These are phyloP conservation scores for Micrasema longulum DNA, from an alignment of 1,140 invertebrate genomes.

Conservation along the genomic window DNA sequence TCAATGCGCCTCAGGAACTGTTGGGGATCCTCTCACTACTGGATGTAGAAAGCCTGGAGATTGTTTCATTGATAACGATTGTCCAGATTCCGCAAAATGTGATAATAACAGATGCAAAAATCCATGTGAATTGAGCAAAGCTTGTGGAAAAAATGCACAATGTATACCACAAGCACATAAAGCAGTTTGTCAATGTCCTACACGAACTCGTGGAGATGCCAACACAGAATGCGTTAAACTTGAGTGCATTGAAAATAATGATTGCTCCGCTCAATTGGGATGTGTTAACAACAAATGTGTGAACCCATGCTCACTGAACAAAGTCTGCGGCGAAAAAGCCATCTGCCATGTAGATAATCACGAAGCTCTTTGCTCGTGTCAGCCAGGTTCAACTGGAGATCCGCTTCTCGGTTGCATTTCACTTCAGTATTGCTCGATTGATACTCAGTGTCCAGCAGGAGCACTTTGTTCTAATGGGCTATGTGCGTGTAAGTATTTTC, in stretches of 20 bases:
- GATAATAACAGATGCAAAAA: slow-evolving; percentile 82
- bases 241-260: slow-evolving; percentile 83
- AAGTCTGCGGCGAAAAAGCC: slow-evolving; percentile 85
- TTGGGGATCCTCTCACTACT: slow-evolving; percentile 76
- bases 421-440: slow-evolving; percentile 81
- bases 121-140: slow-evolving; percentile 76
- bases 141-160: slow-evolving; percentile 82
- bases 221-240: slow-evolving; percentile 76
- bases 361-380: slow-evolving; percentile 83
- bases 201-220: slow-evolving; percentile 81
- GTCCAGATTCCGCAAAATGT: slow-evolving; percentile 82
- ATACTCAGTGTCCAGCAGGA: slow-evolving; percentile 82
- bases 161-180: slow-evolving; percentile 77
- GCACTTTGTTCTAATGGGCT: slow-evolving; percentile 85
- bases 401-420: slow-evolving; percentile 84
- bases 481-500: slow-evolving; percentile 73
- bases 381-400: slow-evolving; percentile 86
- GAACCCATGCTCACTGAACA: slow-evolving; percentile 82
- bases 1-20: slow-evolving; percentile 80
- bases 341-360: slow-evolving; percentile 79
- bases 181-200: slow-evolving; percentile 80
- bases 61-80: slow-evolving; percentile 84
- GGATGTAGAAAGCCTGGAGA: slow-evolving; percentile 84
- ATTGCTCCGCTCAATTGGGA: slow-evolving; percentile 77
- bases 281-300: slow-evolving; percentile 85